Evolutionary conservation across 2,797 vertebrate species (phyloP).

Genomic region (Toxotes lorentzi): DNA sequence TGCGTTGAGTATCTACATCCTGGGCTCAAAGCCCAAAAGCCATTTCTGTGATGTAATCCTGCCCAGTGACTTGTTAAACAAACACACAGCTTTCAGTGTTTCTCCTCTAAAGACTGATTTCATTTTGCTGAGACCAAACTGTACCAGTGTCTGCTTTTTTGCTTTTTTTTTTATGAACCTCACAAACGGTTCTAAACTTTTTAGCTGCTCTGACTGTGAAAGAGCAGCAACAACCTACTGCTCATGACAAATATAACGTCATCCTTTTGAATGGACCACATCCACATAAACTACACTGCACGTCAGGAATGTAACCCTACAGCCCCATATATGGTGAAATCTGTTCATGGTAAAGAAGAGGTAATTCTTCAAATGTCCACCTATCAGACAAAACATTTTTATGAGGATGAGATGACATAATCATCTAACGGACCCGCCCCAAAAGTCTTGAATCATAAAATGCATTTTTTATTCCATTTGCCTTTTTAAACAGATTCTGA

Average conservation of each 20-base stretch:
- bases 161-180: conserved; percentile 22
- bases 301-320: conserved; percentile 36
- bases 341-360: background rate
- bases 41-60: conserved; percentile 75
- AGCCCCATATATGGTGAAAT: conserved; percentile 52
- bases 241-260: conserved; percentile 28
- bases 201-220: conserved; percentile 24
- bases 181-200: conserved; percentile 36
- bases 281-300: conserved; percentile 33
- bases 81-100: conserved; percentile 69
- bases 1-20: conserved; percentile 56
- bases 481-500: background rate
- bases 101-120: conserved; percentile 60
- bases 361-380: background rate
- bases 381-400: background rate
- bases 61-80: conserved; percentile 69
- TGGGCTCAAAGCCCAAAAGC: conserved; percentile 63
- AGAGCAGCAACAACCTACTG: conserved; percentile 36
- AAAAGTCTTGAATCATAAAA: background rate
- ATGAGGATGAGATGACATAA: conserved; percentile 7
- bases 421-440: background rate
- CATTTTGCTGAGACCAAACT: conserved; percentile 49
- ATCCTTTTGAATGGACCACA: conserved; percentile 28
- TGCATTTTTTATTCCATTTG: background rate
- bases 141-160: conserved; percentile 20